Evolutionary conservation across 2,888 invertebrate species (phyloP), one percentile per base, ranked within the genome.

Genomic region (Cephonodes hylas): DNA sequence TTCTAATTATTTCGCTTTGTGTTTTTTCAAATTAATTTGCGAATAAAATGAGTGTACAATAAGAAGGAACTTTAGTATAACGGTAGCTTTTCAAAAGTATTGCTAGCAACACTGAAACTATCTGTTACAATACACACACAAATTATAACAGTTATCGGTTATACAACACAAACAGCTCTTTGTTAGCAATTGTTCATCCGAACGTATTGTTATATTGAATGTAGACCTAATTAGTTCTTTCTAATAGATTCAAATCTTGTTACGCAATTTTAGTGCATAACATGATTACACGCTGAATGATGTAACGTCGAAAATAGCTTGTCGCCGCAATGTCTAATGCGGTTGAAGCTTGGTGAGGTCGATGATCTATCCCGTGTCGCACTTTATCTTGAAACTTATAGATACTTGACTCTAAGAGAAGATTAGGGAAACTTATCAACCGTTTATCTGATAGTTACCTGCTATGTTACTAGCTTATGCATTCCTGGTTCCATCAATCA

Each of bases 241-340:
- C 53, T 8, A 53, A 53, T 53, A 53, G 53, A 53, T 53, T 53
- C 27, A 31, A 27, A 53, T 53, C 53, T 53, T 18, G 53, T 53
- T 53, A 27, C 18, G 53, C 53, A 53, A 53, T 18, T 27, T 18
- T 22, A 46, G 23, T 46, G 46, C 23, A 31, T 27, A 31, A 53
- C 53, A 53, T 53, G 27, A 45, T 13, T 20, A 20, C 18, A 10
- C 15, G 15, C 27, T 27, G 31, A 31, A 53, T 48, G 48, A 48
- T 53, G 31, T 53, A 53, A 53, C 31, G 10, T 31, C 53, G 53
- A 53, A 53, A 53, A 10, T 48, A 8, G 31, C 10, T 18, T 31
- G 53, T 31, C 53, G 53, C 53, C 53, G 27, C 27, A 27, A 27
- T 18, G 53, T 53, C 53, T 53, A 53, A 53, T 18, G 18, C n/a